Evolutionary conservation across 35 echinoderm and acorn worm species (phyloP).

Genomic region (Hemicentrotus pulcherrimus): DNA sequence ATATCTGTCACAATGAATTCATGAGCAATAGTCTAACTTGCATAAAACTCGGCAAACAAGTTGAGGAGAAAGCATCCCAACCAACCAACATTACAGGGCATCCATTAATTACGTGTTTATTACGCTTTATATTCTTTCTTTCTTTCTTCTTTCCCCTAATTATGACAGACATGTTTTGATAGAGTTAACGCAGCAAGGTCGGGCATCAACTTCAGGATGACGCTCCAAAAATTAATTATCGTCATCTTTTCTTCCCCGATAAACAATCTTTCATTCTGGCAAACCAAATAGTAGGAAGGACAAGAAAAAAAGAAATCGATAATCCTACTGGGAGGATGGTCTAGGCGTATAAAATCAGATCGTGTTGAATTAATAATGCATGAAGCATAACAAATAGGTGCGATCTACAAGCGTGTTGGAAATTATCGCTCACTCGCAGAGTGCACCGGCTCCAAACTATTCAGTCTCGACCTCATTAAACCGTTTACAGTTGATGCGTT

Average conservation of each 20-base stretch:
- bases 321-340: neutral
- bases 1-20: too few relatives aligned
- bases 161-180: neutral
- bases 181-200: constrained; percentile 9
- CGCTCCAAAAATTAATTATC: constrained; percentile 5
- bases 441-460: neutral
- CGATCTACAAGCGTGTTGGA: neutral
- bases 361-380: constrained; percentile 4
- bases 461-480: neutral
- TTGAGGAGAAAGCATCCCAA: too few relatives aligned
- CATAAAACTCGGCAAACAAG: too few relatives aligned
- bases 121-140: neutral
- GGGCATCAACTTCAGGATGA: neutral
- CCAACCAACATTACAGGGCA: too few relatives aligned
- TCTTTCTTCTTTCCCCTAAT: neutral
- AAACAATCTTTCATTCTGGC: neutral
- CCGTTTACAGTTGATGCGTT: neutral
- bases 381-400: constrained; percentile 7
- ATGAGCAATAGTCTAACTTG: too few relatives aligned
- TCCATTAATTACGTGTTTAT: too few relatives aligned
- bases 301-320: neutral
- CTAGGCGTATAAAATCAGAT: neutral
- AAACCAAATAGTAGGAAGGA: neutral
- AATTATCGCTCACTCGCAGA: neutral
- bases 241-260: neutral